These are phyloP conservation scores for Petrophora chlorosata DNA, from an alignment of 2,888 invertebrate genomes.

Conservation along the genomic window DNA sequence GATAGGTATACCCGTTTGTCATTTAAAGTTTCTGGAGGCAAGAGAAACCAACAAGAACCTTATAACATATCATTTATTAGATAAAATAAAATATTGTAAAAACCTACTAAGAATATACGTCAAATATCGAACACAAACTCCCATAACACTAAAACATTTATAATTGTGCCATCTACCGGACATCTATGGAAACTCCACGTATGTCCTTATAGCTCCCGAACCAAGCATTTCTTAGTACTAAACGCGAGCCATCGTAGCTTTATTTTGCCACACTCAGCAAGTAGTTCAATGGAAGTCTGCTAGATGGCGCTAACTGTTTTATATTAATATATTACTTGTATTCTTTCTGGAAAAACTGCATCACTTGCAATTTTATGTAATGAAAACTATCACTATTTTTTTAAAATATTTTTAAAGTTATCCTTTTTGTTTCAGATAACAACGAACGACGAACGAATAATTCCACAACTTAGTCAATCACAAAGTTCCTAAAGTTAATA, in stretches of 20 bases:
- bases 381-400: no score
- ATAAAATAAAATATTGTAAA: no score
- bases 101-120: neutral
- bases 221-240: neutral
- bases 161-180: constrained; percentile 12
- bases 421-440: constrained; percentile 71
- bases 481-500: constrained; percentile 73
- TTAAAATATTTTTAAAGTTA: neutral
- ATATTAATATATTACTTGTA: neutral
- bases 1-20: no score
- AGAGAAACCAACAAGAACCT: no score
- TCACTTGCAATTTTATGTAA: no score
- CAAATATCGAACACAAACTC: neutral
- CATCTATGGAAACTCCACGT: neutral
- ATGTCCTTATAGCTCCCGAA: neutral
- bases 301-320: constrained; percentile 14
- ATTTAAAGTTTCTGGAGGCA: no score
- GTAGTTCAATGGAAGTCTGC: neutral
- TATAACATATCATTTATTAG: no score
- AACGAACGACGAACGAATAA: constrained; percentile 63
- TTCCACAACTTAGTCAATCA: constrained; percentile 76
- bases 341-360: neutral
- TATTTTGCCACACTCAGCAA: no score
- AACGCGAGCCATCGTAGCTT: neutral
- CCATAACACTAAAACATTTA: neutral